Conservation (phyloP, 2,797 vertebrate genomes). For the Pithecia hirsuta region DNA sequence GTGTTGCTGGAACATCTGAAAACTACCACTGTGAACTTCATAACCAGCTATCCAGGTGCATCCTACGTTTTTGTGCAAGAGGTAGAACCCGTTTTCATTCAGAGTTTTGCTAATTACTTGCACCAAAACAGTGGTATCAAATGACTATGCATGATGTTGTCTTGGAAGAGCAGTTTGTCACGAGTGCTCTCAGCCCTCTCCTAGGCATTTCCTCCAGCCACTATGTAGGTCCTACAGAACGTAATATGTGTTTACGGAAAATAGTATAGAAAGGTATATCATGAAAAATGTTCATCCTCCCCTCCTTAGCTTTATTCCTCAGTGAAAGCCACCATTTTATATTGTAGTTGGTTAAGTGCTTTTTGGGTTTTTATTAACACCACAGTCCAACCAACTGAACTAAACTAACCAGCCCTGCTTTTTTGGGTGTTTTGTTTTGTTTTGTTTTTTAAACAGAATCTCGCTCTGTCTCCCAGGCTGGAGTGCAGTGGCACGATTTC, state of each 20-base stretch:
- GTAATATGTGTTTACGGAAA: rapidly evolving
- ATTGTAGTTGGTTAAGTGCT: not conserved
- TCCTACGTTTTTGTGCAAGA: constrained; percentile 87
- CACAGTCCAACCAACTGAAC: too few species aligned
- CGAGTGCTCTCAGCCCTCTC: not conserved
- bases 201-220: too few species aligned
- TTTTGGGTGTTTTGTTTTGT: too few species aligned
- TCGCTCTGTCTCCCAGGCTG: not conserved
- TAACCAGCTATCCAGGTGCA: constrained; percentile 87
- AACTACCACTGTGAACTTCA: constrained; percentile 88
- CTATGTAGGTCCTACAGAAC: rapidly evolving
- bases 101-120: not conserved
- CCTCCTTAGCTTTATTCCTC: not conserved
- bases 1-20: constrained; percentile 92
- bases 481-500: not conserved
- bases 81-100: constrained; percentile 74
- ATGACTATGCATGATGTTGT: too few species aligned
- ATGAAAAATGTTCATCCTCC: not conserved
- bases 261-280: not conserved
- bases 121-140: not conserved
- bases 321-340: not conserved
- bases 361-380: not conserved
- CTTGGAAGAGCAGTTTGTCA: not conserved
- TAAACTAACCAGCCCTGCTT: too few species aligned
- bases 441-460: too few species aligned